A percentile compares a stretch with the other conserved stretches of the same genome.
Evolutionary conservation across 2,113 vertebrate species (phyloP).

Genomic region (Podarcis muralis): DNA sequence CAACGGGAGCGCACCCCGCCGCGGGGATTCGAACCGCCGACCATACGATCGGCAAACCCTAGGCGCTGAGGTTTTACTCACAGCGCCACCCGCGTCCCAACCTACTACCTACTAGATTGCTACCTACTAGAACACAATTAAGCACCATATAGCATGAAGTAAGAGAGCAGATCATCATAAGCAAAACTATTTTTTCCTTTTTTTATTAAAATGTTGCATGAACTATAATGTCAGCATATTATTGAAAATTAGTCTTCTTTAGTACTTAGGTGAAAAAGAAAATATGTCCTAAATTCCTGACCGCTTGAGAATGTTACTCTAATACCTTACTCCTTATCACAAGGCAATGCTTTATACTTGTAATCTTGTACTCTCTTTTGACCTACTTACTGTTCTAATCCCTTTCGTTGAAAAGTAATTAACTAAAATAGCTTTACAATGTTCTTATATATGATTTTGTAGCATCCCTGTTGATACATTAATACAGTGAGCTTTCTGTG

Average conservation of each 20-base stretch:
- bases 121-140: neutral
- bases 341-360: neutral
- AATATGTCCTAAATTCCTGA: neutral
- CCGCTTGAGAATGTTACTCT: neutral
- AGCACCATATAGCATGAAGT: neutral
- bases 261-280: neutral
- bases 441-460: constrained; percentile 4
- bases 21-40: too few relatives aligned
- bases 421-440: neutral
- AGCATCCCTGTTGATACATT: neutral
- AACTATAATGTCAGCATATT: neutral
- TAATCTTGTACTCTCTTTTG: constrained; percentile 8
- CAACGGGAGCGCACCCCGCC: too few relatives aligned
- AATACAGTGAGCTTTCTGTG: neutral
- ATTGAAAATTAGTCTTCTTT: neutral
- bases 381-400: constrained; percentile 9
- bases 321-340: constrained; percentile 1
- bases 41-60: too few relatives aligned
- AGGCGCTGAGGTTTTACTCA: too few relatives aligned
- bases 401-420: neutral
- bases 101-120: too few relatives aligned
- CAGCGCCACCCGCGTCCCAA: too few relatives aligned
- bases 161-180: neutral
- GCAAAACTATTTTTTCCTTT: neutral
- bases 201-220: neutral